phyloP scores from a whole-genome alignment of 2,797 vertebrate species.

The Todus mexicanus region DNA sequence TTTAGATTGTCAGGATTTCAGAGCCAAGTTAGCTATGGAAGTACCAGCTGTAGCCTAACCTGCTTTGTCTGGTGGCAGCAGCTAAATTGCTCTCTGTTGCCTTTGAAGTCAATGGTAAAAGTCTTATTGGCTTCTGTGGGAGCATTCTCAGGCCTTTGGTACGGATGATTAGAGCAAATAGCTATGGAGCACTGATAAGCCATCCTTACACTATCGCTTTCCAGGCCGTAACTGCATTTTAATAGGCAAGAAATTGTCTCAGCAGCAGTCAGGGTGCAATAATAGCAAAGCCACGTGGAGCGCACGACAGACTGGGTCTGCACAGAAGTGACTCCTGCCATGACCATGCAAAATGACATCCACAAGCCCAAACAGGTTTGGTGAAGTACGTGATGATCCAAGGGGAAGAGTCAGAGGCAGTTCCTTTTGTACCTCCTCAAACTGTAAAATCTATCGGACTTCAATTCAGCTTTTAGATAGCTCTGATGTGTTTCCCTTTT shows the following conservation, averaged over 20 bases:
- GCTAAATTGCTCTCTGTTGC: slow-evolving; percentile 56
- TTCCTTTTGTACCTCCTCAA: not conserved
- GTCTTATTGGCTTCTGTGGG: slow-evolving; percentile 62
- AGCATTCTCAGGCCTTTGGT: slow-evolving; percentile 52
- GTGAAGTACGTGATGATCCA: not conserved
- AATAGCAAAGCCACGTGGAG: slow-evolving; percentile 34
- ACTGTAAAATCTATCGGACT: not conserved
- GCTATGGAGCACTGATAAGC: slow-evolving; percentile 57
- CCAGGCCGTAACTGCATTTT: slow-evolving; percentile 55
- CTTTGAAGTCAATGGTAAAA: slow-evolving; percentile 65
- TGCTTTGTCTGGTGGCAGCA: slow-evolving; percentile 63
- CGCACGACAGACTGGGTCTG: not conserved
- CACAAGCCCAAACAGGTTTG: not conserved
- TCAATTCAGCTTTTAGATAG: not conserved
- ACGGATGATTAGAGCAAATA: slow-evolving; percentile 49
- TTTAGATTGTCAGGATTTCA: slow-evolving; percentile 51
- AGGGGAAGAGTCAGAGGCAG: not conserved
- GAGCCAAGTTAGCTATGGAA: slow-evolving; percentile 58
- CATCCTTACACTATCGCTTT: slow-evolving; percentile 28
- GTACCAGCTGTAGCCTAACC: slow-evolving; percentile 64
- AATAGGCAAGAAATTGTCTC: slow-evolving; percentile 70
- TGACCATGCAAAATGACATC: not conserved
- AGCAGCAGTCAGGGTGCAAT: slow-evolving; percentile 59
- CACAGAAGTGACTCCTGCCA: not conserved
- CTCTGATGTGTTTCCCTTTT: not conserved